Base-by-base conservation (phyloP, 1,140 invertebrate species). In the Agraylea sexmaculata region DNA sequence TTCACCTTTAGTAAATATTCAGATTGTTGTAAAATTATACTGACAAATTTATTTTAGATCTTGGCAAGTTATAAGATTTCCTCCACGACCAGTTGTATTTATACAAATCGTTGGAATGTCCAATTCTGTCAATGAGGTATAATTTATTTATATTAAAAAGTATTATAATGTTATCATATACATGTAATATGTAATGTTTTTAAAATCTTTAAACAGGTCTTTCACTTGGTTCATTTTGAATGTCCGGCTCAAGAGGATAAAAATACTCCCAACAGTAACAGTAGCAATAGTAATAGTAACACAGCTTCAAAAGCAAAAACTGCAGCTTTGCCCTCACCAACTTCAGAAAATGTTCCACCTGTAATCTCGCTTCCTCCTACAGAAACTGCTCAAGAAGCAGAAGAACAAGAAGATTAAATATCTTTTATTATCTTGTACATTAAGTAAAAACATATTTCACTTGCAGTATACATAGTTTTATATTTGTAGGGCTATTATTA, bases 201-300 rank as follows among this genome's bases (percentile, higher is more conserved):
- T 22, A 35, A 23, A 47, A 46, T 36, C 51, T 31, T 41, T 43
- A 52, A 60, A 13, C 43, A 91, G 86, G 88, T 94, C 31, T 98
- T 98, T 62, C 94, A 98, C 59, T 88, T 88, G 60, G 93, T 99
- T 18, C 93, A 98, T 64, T 85, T 99, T 61, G 94, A 99, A 67
- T 94, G 89, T 59, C 91, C 91, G 8, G 77, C 81, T 11, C 78
- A 82, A 59, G 67, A 70, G 46, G 68, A 73, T 31, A 54, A 58
- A 44, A 58, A 59, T 23, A n/a, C 49, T 29, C 2, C 45, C 13
- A 33, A 37, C 3, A 19, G 21, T 8, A 29, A 32, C 21, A 39
- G 36, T 42, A 32, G 36, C n/a, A 20, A 6, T 7, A 18, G 16
- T 19, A 36, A 4, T 18, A 36, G 5, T 16, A 8, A 16, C 12